Evolutionary conservation across 2,888 invertebrate genomes (phyloP), one percentile per base, ranked within the genome.

Genomic region (Chrysolina oricalcia): DNA sequence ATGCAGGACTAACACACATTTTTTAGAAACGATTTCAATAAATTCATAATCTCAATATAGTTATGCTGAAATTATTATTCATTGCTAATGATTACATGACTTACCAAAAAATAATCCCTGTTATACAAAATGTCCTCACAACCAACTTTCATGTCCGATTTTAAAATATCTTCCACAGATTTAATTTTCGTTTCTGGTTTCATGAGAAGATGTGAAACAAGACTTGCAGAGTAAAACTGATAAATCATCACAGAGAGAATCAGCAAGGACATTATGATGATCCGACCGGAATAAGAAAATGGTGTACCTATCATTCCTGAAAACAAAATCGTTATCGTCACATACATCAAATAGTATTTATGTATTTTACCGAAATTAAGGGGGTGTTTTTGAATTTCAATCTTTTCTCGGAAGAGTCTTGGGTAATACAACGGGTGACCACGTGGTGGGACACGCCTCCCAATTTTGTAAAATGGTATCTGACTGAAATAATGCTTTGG

Each of bases 181-280:
- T 89, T 90, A 35, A 93, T 93, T 43, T 90, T 91, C 75, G 91
- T 92, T 0, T 91, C 90, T n/a, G 91, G 89, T 73, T 92, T 92
- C 82, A 91, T 90, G 41, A 93, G 86, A 72, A 93, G 83, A 0
- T 92, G 91, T 0, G 93, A 93, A 1, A 93, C 92, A 69, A 93
- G 91, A 64, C 91, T 92, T 1, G 93, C 93, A 50, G 93, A 93
- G 84, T 93, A 93, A 84, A 93, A 93, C 83, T 93, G 93, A 85
- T 92, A 93, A 48, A 93, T 87, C 9, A 91, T 89, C 72, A 85
- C 73, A 27, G 83, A 83, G 35, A 86, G 76, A 23, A 85, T 70
- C 35, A 86, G 82, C 15, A 85, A 80, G 27, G 83, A 83, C 9
- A 86, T 68, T 1, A 81, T 81, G 8, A 83, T 73, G 41, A 86